A percentile compares a stretch with the other conserved stretches of the same genome.
phyloP scores from a whole-genome alignment of 2,113 vertebrate species.

The Tympanuchus pallidicinctus region DNA sequence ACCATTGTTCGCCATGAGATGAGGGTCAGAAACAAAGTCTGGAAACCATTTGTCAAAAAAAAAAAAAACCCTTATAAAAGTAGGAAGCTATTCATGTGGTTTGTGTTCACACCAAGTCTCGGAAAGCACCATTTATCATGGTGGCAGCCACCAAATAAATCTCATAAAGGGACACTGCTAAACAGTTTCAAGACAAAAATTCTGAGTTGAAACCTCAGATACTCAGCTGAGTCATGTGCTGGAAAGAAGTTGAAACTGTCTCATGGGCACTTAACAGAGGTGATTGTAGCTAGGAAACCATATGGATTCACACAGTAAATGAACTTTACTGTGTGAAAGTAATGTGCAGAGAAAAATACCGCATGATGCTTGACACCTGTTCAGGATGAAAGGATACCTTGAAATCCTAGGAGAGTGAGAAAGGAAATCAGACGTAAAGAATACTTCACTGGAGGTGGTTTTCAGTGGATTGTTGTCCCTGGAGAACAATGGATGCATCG shows the following conservation, averaged over 20 bases:
- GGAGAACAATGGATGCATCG: neutral
- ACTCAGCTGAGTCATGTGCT: neutral
- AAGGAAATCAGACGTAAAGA: slow-evolving; percentile 25
- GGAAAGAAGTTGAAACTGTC: neutral
- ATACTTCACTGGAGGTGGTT: slow-evolving; percentile 11
- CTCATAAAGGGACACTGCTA: neutral
- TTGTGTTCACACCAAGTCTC: slow-evolving; percentile 19
- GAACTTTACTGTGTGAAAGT: neutral
- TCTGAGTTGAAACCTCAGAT: neutral
- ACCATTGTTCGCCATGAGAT: neutral
- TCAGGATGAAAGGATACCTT: slow-evolving; percentile 30
- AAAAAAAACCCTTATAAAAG: slow-evolving; percentile 32
- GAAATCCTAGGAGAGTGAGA: slow-evolving; percentile 47
- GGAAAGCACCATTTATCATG: slow-evolving; percentile 18
- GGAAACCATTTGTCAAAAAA: slow-evolving; percentile 43
- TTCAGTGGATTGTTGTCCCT: neutral
- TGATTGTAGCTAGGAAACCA: neutral
- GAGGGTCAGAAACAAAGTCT: neutral
- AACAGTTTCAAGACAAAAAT: neutral
- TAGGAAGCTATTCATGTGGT: slow-evolving; percentile 48
- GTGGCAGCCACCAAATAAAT: slow-evolving; percentile 29
- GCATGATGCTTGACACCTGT: slow-evolving; percentile 42
- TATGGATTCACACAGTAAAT: neutral
- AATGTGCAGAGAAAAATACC: neutral
- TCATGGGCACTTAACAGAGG: neutral